phyloP scores from a whole-genome alignment of 2,113 vertebrate genomes.

The Chauna torquata region DNA sequence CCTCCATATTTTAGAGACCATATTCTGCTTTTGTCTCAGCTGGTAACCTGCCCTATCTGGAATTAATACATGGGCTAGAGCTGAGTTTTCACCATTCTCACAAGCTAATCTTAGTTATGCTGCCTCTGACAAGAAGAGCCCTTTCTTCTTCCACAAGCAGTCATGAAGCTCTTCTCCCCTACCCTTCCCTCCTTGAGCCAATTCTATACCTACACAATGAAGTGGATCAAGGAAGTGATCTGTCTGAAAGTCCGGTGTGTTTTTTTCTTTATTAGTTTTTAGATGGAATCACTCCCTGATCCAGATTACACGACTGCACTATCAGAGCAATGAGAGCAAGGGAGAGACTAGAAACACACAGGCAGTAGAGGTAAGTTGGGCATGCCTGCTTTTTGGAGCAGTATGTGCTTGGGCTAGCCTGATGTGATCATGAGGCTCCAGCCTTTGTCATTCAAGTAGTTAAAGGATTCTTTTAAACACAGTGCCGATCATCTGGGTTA shows the following conservation, averaged over 20 bases:
- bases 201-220: background rate
- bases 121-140: background rate
- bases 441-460: background rate
- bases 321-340: background rate
- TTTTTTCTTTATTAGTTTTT: background rate
- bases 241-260: background rate
- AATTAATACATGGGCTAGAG: background rate
- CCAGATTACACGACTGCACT: background rate
- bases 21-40: background rate
- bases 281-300: background rate
- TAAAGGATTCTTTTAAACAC: background rate
- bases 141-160: background rate
- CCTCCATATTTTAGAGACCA: background rate
- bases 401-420: background rate
- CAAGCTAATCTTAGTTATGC: background rate
- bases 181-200: background rate
- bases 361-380: background rate
- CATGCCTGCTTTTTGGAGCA: background rate
- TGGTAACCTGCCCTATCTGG: background rate
- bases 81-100: background rate
- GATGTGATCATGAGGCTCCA: background rate
- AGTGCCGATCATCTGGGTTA: background rate
- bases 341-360: background rate
- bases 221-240: background rate
- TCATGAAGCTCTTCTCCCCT: background rate